These are phyloP conservation scores for Brachionus koreanus DNA, from an alignment of 1,140 invertebrate species.

Conservation along the genomic window DNA sequence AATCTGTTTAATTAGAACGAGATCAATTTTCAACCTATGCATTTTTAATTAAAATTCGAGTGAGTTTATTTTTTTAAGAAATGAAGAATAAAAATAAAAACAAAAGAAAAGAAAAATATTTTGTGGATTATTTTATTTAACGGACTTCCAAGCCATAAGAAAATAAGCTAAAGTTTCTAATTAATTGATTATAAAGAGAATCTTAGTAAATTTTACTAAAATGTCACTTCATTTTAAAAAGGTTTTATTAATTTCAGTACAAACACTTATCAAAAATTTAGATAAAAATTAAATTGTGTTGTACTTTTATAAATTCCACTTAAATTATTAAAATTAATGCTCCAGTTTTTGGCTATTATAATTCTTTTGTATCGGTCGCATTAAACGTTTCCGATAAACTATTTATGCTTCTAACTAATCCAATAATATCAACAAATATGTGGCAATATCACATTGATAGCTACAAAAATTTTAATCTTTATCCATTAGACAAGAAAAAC, in stretches of 20 bases:
- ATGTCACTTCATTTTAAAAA: not conserved
- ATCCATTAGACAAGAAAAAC: too few species aligned
- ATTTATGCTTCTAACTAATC: too few species aligned
- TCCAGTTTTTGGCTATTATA: too few species aligned
- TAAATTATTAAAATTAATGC: too few species aligned
- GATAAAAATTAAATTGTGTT: too few species aligned
- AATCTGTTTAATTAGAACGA: not conserved
- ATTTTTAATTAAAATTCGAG: not conserved
- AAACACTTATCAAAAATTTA: too few species aligned
- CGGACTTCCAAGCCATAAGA: not conserved
- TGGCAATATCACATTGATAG: too few species aligned
- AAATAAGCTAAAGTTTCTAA: not conserved
- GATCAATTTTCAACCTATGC: constrained; percentile 26
- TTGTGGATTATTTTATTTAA: not conserved
- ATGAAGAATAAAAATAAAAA: not conserved
- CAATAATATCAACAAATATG: too few species aligned
- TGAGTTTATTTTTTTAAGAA: not conserved
- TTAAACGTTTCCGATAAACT: too few species aligned
- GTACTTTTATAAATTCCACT: too few species aligned
- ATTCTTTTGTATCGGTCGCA: too few species aligned
- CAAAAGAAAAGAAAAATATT: constrained; percentile 22
- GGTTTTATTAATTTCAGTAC: not conserved
- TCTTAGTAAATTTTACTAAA: not conserved
- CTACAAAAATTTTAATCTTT: too few species aligned
- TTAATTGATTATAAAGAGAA: not conserved